Percentiles rank a stretch among this genome's conserved stretches.
phyloP scores from a whole-genome alignment of 1,140 invertebrate genomes.

The Drosophila teissieri region DNA sequence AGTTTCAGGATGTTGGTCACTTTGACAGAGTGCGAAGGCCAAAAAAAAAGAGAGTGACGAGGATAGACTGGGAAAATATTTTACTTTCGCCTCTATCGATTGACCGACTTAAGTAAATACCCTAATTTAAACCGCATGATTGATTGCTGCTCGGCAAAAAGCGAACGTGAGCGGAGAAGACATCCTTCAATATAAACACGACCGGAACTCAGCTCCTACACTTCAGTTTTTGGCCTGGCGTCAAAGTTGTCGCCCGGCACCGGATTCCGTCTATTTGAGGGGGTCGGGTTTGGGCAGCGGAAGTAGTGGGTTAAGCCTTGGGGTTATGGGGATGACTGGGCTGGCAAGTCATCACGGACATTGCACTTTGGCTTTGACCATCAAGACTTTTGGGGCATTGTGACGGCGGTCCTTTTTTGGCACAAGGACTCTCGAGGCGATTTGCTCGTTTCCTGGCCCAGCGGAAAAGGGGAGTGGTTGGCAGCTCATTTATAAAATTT shows the following conservation, averaged over 20 bases:
- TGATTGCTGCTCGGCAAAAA: conserved; percentile 63
- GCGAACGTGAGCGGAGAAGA: background rate
- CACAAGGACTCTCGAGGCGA: conserved; percentile 56
- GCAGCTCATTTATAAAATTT: conserved; percentile 77
- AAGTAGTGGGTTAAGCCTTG: conserved; percentile 24
- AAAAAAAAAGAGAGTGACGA: background rate
- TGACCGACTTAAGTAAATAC: conserved; percentile 77
- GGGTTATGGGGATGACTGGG: conserved; percentile 36
- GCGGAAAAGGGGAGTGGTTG: background rate
- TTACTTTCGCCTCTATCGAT: conserved; percentile 57
- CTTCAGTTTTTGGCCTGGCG: conserved; percentile 32
- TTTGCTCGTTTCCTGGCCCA: conserved; percentile 61
- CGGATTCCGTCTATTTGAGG: conserved; percentile 31
- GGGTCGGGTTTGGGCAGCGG: background rate
- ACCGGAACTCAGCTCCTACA: conserved; percentile 43
- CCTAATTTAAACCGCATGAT: conserved; percentile 83
- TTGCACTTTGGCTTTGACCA: conserved; percentile 83
- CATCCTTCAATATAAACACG: conserved; percentile 63
- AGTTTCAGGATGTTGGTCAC: conserved; percentile 28
- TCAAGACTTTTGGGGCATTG: conserved; percentile 54
- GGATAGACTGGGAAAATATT: conserved; percentile 32
- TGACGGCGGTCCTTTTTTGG: conserved; percentile 29
- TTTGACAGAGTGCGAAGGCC: conserved; percentile 12
- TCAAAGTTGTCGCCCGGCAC: conserved; percentile 69
- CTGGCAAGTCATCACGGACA: conserved; percentile 78